Base-by-base conservation (phyloP, 2,888 invertebrate genomes). In the Pollenia amentaria region DNA sequence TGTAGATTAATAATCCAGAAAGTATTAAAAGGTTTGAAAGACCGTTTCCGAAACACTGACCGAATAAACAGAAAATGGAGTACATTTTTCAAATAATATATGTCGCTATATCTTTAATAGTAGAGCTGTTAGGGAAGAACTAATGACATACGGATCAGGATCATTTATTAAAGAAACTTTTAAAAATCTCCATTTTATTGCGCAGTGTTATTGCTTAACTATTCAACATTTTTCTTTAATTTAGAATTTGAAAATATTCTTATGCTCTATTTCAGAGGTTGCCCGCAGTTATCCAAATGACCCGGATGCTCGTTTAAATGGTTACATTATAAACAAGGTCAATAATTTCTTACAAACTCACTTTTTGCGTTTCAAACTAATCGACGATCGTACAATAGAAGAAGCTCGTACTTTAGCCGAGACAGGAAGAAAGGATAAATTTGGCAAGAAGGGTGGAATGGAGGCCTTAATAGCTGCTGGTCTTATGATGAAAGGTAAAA, bases 241-340 rank as follows among this genome's bases (percentile, higher is more conserved):
- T 10, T 94, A 89, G 96, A 97, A 91, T 92, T 97, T 4, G 96
- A 29, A 29, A 29, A 29, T 29, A 38, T n/a, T 51, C 11, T n/a
- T 44, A 53, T 21, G 8, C 16, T 3, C 16, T n/a, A 73, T 84
- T 75, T 9, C 94, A 89, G 97, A 97, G 91, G 92, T 97, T 4
- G 96, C 97, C 0, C 94, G 96, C 85, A 95, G 96, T 64, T 95
- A 96, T 90, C 96, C 97, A 0, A 95, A 96, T 64, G 96, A 96
- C 90, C 95, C 96, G 12, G 96, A 96, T 89, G 96, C 96, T 70
- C 94, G 96, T 46, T 92, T 97, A 72, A 97, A 97, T 91, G 96
- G 96, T 57, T 97, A 96, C 89, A 94, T 97, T 46, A 90, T 97
- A 88, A 96, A 95, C 89, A 96, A 96, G 91, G 93, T 97, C 70